phyloP scores from a whole-genome alignment of 2,113 vertebrate genomes.

The Argyrosomus japonicus region DNA sequence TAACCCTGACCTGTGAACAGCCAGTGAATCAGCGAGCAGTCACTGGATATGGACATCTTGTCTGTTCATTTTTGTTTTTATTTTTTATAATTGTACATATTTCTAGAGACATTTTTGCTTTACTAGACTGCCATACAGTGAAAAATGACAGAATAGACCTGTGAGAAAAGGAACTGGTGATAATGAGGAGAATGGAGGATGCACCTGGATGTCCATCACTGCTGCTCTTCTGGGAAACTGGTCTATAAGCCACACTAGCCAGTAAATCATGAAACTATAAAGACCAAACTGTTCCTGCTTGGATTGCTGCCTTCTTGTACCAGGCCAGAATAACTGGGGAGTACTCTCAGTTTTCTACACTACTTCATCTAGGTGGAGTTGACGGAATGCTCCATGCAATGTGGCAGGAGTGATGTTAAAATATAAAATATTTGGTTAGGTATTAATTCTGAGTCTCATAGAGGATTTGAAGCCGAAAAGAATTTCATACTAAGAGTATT shows the following conservation, averaged over 20 bases:
- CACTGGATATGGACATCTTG: slow-evolving; percentile 6
- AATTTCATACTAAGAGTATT: slow-evolving; percentile 11
- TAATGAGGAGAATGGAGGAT: background rate
- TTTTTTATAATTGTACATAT: slow-evolving; percentile 34
- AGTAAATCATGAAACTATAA: background rate
- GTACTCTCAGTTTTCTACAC: background rate
- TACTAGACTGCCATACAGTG: slow-evolving; percentile 33
- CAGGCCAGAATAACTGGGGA: background rate
- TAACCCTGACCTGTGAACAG: slow-evolving; percentile 10
- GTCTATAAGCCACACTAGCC: background rate
- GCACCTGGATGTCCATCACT: background rate
- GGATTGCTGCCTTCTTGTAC: slow-evolving; percentile 34
- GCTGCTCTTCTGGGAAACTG: background rate
- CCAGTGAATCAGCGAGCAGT: background rate
- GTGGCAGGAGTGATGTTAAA: background rate
- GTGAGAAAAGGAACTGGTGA: background rate
- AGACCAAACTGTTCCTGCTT: slow-evolving; percentile 11
- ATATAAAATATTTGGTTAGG: background rate
- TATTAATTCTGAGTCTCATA: background rate
- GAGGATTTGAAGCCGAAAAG: slow-evolving; percentile 19
- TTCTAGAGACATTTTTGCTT: slow-evolving; percentile 42
- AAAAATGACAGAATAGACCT: slow-evolving; percentile 10
- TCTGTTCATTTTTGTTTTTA: background rate
- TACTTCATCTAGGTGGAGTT: background rate
- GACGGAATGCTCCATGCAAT: background rate